Percentiles rank a stretch among this genome's conserved stretches.
Evolutionary conservation across 2,888 invertebrate species (phyloP).

Genomic region (Orchesellides sinensis): DNA sequence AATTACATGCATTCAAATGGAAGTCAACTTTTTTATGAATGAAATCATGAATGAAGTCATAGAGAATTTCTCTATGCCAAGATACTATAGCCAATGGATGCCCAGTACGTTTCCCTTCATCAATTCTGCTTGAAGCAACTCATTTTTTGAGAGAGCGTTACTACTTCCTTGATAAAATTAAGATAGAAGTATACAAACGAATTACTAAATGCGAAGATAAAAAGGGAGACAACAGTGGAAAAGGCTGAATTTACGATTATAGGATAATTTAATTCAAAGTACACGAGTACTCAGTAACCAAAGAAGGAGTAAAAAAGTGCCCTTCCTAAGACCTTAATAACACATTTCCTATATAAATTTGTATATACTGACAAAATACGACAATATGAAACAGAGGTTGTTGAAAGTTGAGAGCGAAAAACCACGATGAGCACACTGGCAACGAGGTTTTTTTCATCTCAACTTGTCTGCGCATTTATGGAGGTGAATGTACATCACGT

Average conservation of each 20-base stretch:
- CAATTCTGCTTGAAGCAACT: constrained; percentile 49
- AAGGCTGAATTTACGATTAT: constrained; percentile 72
- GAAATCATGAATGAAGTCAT: no score
- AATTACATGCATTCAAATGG: no score
- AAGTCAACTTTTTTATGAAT: no score
- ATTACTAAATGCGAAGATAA: constrained; percentile 51
- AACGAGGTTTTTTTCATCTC: background rate
- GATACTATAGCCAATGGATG: no score
- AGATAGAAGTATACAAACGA: constrained; percentile 42
- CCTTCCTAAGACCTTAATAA: background rate
- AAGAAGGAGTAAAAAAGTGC: constrained; percentile 32
- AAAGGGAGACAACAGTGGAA: constrained; percentile 27
- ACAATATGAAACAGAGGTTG: background rate
- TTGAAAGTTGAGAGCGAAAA: constrained; percentile 8
- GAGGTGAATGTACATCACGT: constrained; percentile 22
- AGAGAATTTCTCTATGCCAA: no score
- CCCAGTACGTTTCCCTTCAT: constrained; percentile 52
- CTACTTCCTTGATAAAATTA: constrained; percentile 57
- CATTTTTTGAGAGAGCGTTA: constrained; percentile 1
- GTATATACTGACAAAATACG: no score
- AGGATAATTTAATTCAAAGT: constrained; percentile 72
- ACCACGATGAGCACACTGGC: background rate
- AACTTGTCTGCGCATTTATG: background rate
- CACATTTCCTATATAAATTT: background rate
- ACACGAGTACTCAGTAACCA: constrained; percentile 58